Evolutionary conservation across 2,888 invertebrate species (phyloP), one percentile per base, ranked within the genome.

Genomic region (Luperina nickerlii): DNA sequence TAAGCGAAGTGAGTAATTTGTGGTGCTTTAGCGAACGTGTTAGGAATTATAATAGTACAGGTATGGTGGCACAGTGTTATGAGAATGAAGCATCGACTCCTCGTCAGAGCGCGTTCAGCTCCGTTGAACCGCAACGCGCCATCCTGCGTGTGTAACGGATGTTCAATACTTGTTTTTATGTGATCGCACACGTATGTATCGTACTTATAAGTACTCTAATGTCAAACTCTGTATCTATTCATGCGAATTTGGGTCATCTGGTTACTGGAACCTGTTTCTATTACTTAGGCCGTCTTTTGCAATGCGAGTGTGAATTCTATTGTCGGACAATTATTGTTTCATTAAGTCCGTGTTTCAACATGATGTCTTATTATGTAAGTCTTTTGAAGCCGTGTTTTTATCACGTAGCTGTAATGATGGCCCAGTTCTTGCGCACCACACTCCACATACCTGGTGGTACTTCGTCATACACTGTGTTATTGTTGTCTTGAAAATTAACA

Each of bases 111-210:
- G 87, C 95, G 96, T 96, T 96, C 96, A 94, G 96, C 96, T 96
- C 94, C 96, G 94, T 92, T 96, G 96, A 94, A 95, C 95, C 95
- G 96, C 94, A 92, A 92, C 95, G 87, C 91, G 87, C 94, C 94
- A 94, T 95, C 96, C 96, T 95, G 89, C 88, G 94, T 91, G 91
- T 92, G 92, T 95, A 94, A 96, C 96, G 96, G 96, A 95, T 95
- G 95, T 94, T 95, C 94, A 87, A 94, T 95, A 94, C 93, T 90
- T 88, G 91, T 91, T 92, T 92, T 90, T 86, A 83, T 85, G 82
- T 88, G 85, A 84, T 85, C 84, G 81, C 84, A 86, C 86, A 91
- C 86, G 89, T 83, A 89, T 79, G 71, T 83, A 88, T 79, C 85
- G 87, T 90, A 83, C 85, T 79, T 87, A 83, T 78, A 87, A 67